A percentile compares a stretch with the other conserved stretches of the same genome.
Evolutionary conservation across 2,113 vertebrate genomes (phyloP).

Genomic region (Lasiurus cinereus): DNA sequence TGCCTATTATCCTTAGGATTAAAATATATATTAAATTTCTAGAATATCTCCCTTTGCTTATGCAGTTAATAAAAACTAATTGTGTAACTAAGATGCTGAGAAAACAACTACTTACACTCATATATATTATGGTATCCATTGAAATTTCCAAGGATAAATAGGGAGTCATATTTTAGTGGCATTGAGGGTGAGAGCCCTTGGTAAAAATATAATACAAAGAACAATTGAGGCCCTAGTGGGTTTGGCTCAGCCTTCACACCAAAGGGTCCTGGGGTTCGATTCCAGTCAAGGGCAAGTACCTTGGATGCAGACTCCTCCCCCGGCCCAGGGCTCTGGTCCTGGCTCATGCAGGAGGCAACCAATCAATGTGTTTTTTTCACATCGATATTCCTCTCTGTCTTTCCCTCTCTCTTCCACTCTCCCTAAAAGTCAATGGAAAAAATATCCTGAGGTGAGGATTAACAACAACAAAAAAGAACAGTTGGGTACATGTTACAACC

Average conservation of each 20-base stretch:
- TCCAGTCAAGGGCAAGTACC: too few relatives aligned
- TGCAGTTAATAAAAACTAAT: neutral
- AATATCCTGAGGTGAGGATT: too few relatives aligned
- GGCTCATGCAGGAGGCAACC: too few relatives aligned
- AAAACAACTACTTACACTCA: slow-evolving; percentile 15
- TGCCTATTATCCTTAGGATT: neutral
- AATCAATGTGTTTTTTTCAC: too few relatives aligned
- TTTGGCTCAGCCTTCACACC: too few relatives aligned
- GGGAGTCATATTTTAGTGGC: neutral
- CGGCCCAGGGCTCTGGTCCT: too few relatives aligned
- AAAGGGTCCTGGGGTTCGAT: too few relatives aligned
- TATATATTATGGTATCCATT: neutral
- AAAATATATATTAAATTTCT: neutral
- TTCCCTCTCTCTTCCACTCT: too few relatives aligned
- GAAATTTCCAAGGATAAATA: slow-evolving; percentile 28
- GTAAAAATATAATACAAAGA: neutral
- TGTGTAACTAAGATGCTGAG: neutral
- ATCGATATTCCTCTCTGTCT: too few relatives aligned
- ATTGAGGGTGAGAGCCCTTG: neutral
- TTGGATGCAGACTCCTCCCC: too few relatives aligned
- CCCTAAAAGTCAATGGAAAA: too few relatives aligned
- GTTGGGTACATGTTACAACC: neutral
- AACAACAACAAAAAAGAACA: neutral
- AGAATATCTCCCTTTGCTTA: neutral
- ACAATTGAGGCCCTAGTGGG: neutral